These are phyloP conservation scores for Podilymbus podiceps DNA, from an alignment of 2,113 vertebrate species.

Conservation along the genomic window DNA sequence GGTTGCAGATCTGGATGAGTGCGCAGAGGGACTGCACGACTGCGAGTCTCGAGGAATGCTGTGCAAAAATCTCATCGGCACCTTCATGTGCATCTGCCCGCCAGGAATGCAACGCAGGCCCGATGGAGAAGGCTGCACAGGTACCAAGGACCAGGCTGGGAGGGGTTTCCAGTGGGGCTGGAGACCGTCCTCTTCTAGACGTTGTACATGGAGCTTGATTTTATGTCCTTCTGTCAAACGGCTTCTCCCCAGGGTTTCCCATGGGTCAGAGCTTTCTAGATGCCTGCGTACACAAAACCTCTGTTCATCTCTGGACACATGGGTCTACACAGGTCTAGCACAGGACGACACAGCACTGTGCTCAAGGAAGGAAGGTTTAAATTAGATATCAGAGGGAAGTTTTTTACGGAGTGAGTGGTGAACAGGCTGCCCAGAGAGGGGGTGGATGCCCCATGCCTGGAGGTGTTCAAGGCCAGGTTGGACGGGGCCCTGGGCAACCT, in stretches of 20 bases:
- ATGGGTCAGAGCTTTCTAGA: background rate
- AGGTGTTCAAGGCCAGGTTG: too few species aligned
- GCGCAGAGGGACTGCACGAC: conserved; percentile 83
- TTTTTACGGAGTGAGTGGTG: too few species aligned
- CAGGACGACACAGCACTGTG: background rate
- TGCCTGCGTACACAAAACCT: background rate
- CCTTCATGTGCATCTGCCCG: conserved; percentile 90
- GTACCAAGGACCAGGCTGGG: conserved; percentile 59
- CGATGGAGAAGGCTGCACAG: conserved; percentile 88
- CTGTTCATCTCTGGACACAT: background rate
- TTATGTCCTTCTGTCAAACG: background rate
- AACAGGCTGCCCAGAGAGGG: too few species aligned
- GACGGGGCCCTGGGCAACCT: too few species aligned
- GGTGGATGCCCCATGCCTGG: too few species aligned
- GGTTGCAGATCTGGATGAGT: conserved; percentile 88
- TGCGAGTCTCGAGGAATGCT: conserved; percentile 88
- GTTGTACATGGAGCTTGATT: background rate
- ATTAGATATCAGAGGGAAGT: too few species aligned
- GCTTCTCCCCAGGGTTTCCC: background rate
- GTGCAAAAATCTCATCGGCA: conserved; percentile 94
- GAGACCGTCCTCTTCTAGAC: background rate
- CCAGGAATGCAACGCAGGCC: conserved; percentile 85
- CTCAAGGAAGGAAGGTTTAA: too few species aligned
- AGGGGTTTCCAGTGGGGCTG: background rate
- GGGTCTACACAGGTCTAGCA: background rate